Percentiles rank a stretch among this genome's conserved stretches.
phyloP scores from a whole-genome alignment of 2,797 vertebrate genomes.

The Clarias laeviceps region DNA sequence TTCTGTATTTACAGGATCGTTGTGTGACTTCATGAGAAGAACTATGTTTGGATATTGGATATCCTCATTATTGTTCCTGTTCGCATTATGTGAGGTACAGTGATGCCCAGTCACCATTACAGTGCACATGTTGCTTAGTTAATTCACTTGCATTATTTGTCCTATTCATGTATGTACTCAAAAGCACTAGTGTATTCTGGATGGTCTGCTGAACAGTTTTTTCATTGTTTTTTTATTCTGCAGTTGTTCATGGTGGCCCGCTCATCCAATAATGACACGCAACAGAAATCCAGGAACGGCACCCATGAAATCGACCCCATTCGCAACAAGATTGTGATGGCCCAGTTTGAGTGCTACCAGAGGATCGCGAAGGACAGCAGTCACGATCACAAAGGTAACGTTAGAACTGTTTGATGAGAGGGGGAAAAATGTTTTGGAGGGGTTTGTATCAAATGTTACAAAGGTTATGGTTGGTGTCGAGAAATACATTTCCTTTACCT shows the following conservation, averaged over 20 bases:
- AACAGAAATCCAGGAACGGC: conserved; percentile 42
- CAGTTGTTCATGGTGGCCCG: conserved; percentile 70
- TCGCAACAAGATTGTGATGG: conserved; percentile 81
- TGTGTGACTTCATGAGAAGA: conserved; percentile 23
- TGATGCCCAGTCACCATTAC: background rate
- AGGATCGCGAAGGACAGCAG: conserved; percentile 82
- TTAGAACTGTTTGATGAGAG: background rate
- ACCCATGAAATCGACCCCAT: conserved; percentile 62
- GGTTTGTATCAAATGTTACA: background rate
- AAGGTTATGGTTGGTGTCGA: background rate
- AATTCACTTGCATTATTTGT: background rate
- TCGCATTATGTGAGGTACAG: conserved; percentile 73
- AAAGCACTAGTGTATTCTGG: background rate
- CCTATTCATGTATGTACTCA: background rate
- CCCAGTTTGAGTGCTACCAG: conserved; percentile 94
- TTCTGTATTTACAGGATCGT: conserved; percentile 32
- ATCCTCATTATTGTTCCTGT: conserved; percentile 69
- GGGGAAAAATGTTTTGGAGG: background rate
- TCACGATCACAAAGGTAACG: conserved; percentile 74
- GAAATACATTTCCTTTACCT: background rate
- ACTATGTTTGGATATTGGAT: conserved; percentile 73
- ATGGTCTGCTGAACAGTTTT: background rate
- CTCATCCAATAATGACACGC: conserved; percentile 47
- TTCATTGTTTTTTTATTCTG: background rate
- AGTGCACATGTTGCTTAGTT: background rate